Percentiles rank a stretch among this genome's conserved stretches.
Conservation (phyloP, 2,113 vertebrate species). For the Elaphurus davidianus region DNA sequence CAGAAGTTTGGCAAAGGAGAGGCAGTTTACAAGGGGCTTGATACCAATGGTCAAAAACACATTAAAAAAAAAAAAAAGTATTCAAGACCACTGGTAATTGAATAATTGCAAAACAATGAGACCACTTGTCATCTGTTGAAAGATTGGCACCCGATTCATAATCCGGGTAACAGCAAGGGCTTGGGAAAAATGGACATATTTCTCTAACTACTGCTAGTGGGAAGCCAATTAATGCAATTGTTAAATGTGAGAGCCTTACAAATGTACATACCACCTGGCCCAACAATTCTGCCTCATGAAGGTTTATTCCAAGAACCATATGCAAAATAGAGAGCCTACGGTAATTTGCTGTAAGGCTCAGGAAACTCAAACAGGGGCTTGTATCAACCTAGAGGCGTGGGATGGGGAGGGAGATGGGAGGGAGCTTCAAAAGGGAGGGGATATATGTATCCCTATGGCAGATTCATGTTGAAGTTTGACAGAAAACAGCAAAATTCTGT, state of each 20-base stretch:
- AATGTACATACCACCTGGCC: not conserved
- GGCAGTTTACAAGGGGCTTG: not conserved
- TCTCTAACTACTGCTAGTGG: not conserved
- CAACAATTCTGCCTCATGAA: not conserved
- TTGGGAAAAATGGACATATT: not conserved
- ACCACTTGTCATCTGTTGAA: not conserved
- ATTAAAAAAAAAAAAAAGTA: not conserved
- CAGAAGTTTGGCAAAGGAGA: not conserved
- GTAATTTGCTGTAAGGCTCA: not conserved
- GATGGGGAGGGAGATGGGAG: not conserved
- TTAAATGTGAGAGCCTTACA: not conserved
- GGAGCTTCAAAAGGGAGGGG: not conserved
- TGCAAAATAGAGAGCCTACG: not conserved
- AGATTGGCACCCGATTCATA: not conserved
- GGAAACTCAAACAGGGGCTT: not conserved
- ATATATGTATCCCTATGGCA: not conserved
- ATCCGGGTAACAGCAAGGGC: fast-evolving
- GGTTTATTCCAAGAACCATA: not conserved
- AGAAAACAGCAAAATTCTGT: not conserved
- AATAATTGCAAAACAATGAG: not conserved
- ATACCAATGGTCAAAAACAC: not conserved
- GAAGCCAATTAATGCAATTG: fast-evolving
- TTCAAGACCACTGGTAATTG: not conserved
- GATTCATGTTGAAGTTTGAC: not conserved
- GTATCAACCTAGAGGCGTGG: not conserved